A percentile compares a stretch with the other conserved stretches of the same genome.
Evolutionary conservation across 1,140 invertebrate species (phyloP).

Genomic region (Xylocopa sonorina): DNA sequence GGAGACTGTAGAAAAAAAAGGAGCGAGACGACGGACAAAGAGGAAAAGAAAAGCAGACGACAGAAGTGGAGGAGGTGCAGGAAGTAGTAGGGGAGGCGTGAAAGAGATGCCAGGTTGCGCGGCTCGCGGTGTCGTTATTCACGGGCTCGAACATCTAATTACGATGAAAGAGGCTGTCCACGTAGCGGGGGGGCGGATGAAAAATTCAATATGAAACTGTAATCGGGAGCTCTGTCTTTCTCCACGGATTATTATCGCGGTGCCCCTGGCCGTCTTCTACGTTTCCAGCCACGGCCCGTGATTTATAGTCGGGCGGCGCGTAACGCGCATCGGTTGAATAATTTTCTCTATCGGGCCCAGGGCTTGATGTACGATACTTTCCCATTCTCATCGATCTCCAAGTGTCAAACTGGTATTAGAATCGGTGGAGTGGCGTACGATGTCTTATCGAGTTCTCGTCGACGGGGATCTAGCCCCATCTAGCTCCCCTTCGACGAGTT

Average conservation of each 20-base stretch:
- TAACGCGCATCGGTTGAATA: conserved; percentile 45
- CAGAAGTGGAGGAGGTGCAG: no score
- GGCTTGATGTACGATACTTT: conserved; percentile 62
- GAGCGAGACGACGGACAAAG: not conserved
- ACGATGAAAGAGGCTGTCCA: conserved; percentile 54
- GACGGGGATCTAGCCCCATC: not conserved
- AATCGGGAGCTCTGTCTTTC: conserved; percentile 21
- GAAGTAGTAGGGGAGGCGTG: no score
- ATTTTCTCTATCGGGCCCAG: conserved; percentile 53
- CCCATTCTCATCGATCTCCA: conserved; percentile 66
- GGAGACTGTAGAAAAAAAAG: not conserved
- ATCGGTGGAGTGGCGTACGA: conserved; percentile 48
- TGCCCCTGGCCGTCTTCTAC: not conserved
- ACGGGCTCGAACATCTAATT: conserved; percentile 64
- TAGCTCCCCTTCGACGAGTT: not conserved
- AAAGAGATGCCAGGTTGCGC: conserved; percentile 28
- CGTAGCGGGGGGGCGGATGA: conserved; percentile 42
- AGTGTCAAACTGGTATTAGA: conserved; percentile 66
- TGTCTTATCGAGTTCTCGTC: conserved; percentile 41
- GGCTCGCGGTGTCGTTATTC: conserved; percentile 61
- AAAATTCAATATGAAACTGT: conserved; percentile 58
- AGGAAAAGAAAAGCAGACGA: not conserved
- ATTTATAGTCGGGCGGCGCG: conserved; percentile 55
- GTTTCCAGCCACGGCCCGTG: conserved; percentile 35
- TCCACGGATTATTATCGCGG: conserved; percentile 30